phyloP scores from a whole-genome alignment of 2,888 invertebrate species.

The Miltochrista miniata region DNA sequence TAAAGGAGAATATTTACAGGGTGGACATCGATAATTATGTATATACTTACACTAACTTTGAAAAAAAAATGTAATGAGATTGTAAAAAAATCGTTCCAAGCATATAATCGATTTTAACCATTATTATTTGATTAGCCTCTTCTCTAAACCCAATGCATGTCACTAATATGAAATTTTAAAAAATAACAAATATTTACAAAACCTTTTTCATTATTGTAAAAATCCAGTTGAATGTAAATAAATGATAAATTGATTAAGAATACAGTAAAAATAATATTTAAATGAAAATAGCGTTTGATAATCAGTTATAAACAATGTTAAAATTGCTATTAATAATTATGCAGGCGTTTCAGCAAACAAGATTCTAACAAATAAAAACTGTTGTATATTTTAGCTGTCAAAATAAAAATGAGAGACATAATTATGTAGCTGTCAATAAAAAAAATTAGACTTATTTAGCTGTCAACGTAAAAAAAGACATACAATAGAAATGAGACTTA shows the following conservation, averaged over 20 bases:
- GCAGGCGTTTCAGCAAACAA: no score
- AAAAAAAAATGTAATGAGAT: conserved; percentile 35
- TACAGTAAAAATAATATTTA: no score
- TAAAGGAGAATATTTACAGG: conserved; percentile 83
- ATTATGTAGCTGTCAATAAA: background rate
- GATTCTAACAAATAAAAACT: background rate
- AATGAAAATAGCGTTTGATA: no score
- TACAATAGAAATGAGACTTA: no score
- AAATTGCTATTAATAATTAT: no score
- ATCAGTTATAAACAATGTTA: no score
- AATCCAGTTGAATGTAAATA: background rate
- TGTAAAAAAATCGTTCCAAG: conserved; percentile 13
- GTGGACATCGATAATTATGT: conserved; percentile 71
- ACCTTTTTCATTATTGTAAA: no score
- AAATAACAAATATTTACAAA: background rate
- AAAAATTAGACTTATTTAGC: background rate
- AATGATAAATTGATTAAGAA: background rate
- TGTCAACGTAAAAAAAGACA: no score
- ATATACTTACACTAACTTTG: conserved; percentile 65
- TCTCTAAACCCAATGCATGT: conserved; percentile 11
- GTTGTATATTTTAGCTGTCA: background rate
- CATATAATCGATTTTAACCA: conserved; percentile 20
- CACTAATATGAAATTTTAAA: background rate
- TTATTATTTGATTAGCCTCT: conserved; percentile 31
- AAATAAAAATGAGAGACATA: background rate